Base-by-base conservation (phyloP, 1,140 invertebrate species). In the Chlorops oryzae region DNA sequence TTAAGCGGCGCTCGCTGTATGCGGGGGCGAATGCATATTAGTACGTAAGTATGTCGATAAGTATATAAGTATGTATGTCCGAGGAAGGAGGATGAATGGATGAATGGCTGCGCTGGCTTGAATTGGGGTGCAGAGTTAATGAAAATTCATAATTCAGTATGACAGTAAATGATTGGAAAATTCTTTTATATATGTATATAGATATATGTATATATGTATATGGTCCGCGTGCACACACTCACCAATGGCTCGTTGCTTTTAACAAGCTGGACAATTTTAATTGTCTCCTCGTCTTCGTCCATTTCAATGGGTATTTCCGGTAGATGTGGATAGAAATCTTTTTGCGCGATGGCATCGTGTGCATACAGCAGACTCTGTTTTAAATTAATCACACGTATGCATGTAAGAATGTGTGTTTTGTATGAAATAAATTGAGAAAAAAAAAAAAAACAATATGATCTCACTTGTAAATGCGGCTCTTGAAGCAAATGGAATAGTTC, bases 201-300 rank as follows among this genome's bases (percentile, higher is more conserved):
- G n/a, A n/a, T n/a, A n/a, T n/a, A n/a, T n/a, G n/a, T n/a, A n/a
- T n/a, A n/a, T n/a, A n/a, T n/a, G 9, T 4, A 35, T 9, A 35
- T 15, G 9, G 3, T 5, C 3, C 37, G n/a, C n/a, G n/a, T n/a
- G n/a, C n/a, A n/a, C n/a, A n/a, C 42, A 78, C 86, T 81, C 82
- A 96, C 92, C 87, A 98, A 75, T 37, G 93, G 92, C 75, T 98
- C 94, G 73, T 95, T 92, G 73, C 91, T 94, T 75, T 97, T 97
- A 22, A 96, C 91, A 49, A 97, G 79, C 74, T 96, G 91, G 21
- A 97, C 93, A 73, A 98, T 95, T 79, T 97, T 96, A 45, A 97
- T 87, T 24, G 93, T 93, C 72, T 94, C 90, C 73, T 96, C 93
- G 68, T 92, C 90, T 64, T 94, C 88, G 69, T 94, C 90, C 13